Evolutionary conservation across 2,797 vertebrate species (phyloP).

Genomic region (Schizopygopsis pylzovi): DNA sequence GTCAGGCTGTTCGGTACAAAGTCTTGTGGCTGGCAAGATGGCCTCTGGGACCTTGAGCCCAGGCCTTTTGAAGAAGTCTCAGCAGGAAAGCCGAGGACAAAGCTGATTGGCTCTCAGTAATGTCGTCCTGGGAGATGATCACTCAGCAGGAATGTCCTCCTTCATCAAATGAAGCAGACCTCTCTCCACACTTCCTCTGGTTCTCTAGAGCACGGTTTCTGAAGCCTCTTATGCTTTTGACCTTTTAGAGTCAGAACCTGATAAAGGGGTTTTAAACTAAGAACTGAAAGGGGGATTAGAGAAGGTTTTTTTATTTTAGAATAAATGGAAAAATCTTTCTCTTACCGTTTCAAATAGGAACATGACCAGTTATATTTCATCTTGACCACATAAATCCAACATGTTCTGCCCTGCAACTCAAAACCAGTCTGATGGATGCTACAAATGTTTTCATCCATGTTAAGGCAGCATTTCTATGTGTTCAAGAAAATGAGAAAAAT

Average conservation of each 20-base stretch:
- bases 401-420: background rate
- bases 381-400: background rate
- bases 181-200: slow-evolving; percentile 34
- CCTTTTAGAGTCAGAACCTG: slow-evolving; percentile 47
- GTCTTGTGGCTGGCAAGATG: slow-evolving; percentile 29
- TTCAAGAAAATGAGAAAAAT: background rate
- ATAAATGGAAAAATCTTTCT: background rate
- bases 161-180: slow-evolving; percentile 47
- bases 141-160: slow-evolving; percentile 51
- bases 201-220: slow-evolving; percentile 40
- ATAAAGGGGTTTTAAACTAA: slow-evolving; percentile 28
- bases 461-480: background rate
- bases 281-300: slow-evolving; percentile 10
- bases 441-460: background rate
- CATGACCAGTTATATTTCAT: background rate
- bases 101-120: slow-evolving; percentile 35
- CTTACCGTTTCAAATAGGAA: background rate
- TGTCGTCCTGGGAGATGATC: slow-evolving; percentile 43
- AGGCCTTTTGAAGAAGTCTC: slow-evolving; percentile 40
- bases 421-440: background rate
- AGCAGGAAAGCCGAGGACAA: slow-evolving; percentile 41
- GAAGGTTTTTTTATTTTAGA: background rate
- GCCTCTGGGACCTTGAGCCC: slow-evolving; percentile 41
- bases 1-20: slow-evolving; percentile 47
- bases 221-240: slow-evolving; percentile 34